phyloP scores from a whole-genome alignment of 2,113 vertebrate species.

The Synodontis membranacea region DNA sequence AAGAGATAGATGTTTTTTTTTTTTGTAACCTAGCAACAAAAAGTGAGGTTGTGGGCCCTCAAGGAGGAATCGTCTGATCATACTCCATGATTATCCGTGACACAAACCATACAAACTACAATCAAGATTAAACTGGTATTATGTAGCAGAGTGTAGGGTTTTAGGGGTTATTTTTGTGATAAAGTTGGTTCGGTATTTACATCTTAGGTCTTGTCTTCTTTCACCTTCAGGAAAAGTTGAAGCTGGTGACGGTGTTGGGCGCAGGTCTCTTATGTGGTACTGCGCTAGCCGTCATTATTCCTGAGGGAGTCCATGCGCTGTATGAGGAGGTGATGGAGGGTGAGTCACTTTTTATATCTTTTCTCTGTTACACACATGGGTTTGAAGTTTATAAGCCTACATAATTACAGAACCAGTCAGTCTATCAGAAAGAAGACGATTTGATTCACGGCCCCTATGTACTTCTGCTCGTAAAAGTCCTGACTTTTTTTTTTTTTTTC shows the following conservation, averaged over 20 bases:
- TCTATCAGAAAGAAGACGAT: background rate
- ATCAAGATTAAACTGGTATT: background rate
- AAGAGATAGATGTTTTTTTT: too few relatives aligned
- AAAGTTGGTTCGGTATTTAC: background rate
- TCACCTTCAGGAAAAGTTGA: constrained; percentile 84
- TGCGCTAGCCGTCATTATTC: constrained; percentile 94
- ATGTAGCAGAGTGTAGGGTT: too few relatives aligned
- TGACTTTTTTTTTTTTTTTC: too few relatives aligned
- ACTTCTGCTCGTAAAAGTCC: background rate
- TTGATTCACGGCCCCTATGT: background rate
- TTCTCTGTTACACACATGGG: background rate
- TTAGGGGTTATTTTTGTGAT: background rate
- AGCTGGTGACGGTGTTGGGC: constrained; percentile 93
- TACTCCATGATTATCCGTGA: too few relatives aligned
- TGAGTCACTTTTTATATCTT: constrained; percentile 58
- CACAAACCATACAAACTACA: background rate
- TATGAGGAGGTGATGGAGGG: constrained; percentile 96
- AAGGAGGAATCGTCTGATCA: too few relatives aligned
- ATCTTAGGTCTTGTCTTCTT: background rate
- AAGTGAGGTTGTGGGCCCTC: too few relatives aligned
- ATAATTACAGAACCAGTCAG: background rate
- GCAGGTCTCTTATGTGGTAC: constrained; percentile 96
- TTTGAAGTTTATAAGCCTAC: background rate
- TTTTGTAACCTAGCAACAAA: too few relatives aligned
- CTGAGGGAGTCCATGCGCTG: constrained; percentile 96